These are phyloP conservation scores for Hylia prasina DNA, from an alignment of 2,113 vertebrate genomes.

Conservation along the genomic window DNA sequence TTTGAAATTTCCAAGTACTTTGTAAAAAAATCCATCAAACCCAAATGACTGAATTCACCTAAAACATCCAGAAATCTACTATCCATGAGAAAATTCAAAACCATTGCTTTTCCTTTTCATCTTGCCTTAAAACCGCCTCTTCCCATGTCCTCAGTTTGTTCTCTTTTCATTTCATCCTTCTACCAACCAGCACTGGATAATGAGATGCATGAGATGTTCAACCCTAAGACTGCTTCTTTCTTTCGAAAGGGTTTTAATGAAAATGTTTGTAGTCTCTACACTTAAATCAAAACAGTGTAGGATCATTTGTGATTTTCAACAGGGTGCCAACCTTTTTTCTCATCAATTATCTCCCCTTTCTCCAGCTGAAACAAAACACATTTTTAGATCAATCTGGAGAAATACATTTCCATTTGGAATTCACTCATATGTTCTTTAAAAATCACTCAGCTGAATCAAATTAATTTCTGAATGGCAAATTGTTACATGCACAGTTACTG, in stretches of 20 bases:
- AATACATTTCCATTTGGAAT: neutral
- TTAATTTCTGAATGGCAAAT: neutral
- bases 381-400: neutral
- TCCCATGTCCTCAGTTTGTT: neutral
- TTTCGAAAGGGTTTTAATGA: neutral
- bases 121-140: neutral
- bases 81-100: neutral
- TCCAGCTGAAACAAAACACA: neutral
- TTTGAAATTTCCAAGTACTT: neutral
- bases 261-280: neutral
- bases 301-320: neutral
- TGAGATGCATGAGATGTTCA: neutral
- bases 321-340: neutral
- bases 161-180: neutral
- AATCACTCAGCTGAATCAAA: slow-evolving; percentile 4
- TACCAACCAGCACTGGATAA: neutral
- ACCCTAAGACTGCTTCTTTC: neutral
- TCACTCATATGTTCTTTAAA: neutral
- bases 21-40: neutral
- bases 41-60: neutral
- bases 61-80: neutral
- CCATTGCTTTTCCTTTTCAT: neutral
- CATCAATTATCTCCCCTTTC: neutral
- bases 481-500: neutral
- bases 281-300: neutral